These are phyloP conservation scores for Rhopalosiphum nymphaeae DNA, from an alignment of 2,888 invertebrate species.

Conservation along the genomic window DNA sequence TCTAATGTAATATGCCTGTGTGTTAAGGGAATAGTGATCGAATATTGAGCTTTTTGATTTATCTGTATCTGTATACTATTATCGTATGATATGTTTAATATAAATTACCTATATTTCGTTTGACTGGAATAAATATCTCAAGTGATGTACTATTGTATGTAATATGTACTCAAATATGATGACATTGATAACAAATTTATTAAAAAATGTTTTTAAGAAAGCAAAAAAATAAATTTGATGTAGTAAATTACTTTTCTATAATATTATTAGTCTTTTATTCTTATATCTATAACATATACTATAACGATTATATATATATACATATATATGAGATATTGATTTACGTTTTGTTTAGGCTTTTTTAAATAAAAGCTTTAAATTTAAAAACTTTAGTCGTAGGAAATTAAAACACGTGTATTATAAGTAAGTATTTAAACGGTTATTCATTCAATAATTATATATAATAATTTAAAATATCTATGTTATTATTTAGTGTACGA, in stretches of 20 bases:
- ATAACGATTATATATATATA: no score
- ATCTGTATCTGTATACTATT: background rate
- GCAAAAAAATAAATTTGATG: background rate
- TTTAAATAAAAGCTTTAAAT: no score
- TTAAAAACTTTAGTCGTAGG: no score
- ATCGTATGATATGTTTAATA: background rate
- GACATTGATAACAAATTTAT: background rate
- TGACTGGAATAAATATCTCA: background rate
- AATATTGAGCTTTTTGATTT: background rate
- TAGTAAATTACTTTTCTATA: background rate
- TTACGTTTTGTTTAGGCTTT: no score
- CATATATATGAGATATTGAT: no score
- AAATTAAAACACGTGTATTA: no score
- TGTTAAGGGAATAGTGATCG: background rate
- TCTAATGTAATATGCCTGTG: background rate
- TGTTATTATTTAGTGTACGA: no score
- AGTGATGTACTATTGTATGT: background rate
- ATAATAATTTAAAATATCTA: no score
- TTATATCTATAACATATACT: no score
- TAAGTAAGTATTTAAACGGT: no score
- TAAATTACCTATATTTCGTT: background rate
- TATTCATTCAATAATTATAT: no score
- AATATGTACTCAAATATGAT: background rate
- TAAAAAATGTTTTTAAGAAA: background rate
- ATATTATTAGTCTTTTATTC: no score